A percentile compares a stretch with the other conserved stretches of the same genome.
Conservation (phyloP, 2,888 invertebrate species). For the Saturnia pavonia region DNA sequence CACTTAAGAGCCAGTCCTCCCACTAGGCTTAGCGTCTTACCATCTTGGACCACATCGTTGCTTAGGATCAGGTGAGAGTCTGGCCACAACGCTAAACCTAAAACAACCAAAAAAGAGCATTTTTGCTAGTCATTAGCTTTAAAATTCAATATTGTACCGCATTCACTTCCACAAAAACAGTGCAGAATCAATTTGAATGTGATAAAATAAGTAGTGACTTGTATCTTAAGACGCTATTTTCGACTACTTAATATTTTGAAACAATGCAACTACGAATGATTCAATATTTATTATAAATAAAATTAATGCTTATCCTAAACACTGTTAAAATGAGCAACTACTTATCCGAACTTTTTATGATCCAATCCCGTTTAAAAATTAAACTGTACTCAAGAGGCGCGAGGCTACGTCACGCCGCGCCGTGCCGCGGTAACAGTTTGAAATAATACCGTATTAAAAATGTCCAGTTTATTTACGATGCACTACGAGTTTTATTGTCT, state of each 20-base stretch:
- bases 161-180: too few species aligned
- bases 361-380: conserved; percentile 51
- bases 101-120: too few species aligned
- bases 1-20: too few species aligned
- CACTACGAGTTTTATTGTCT: conserved; percentile 65
- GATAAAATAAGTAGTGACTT: neutral
- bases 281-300: neutral
- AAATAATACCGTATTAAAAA: conserved; percentile 71
- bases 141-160: too few species aligned
- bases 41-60: too few species aligned
- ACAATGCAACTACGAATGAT: neutral
- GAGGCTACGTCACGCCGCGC: conserved; percentile 29
- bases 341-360: conserved; percentile 42
- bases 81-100: too few species aligned
- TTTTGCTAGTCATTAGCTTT: too few species aligned
- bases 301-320: neutral
- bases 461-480: conserved; percentile 69
- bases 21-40: too few species aligned
- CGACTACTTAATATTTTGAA: too few species aligned
- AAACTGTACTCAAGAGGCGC: conserved; percentile 47
- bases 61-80: too few species aligned
- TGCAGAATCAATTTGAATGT: neutral
- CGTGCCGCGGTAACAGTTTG: conserved; percentile 72
- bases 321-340: neutral
- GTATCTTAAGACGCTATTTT: too few species aligned